Evolutionary conservation across 2,888 invertebrate genomes (phyloP), one percentile per base, ranked within the genome.

Genomic region (Nephrotoma guestfalica): DNA sequence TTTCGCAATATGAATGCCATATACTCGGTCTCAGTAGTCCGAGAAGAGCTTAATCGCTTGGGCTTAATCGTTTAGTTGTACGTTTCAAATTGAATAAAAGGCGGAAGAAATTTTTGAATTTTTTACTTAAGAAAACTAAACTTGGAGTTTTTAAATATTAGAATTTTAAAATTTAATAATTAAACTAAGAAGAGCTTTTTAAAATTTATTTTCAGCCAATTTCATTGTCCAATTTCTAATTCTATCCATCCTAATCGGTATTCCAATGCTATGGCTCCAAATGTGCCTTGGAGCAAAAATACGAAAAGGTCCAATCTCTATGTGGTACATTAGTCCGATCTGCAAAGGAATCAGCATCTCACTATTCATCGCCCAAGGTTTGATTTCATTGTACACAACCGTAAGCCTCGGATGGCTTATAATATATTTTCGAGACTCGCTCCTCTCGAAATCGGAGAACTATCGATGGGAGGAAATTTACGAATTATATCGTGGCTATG

Each of bases 261-360:
- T 97, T 90, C 97, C 98, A 6, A 91, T 97, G 88, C 94, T 97
- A 89, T 96, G 97, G 87, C 93, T 97, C 86, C 96, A 97, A 91
- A 93, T 97, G 91, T 96, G 96, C 88, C 92, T 97, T 89, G 97
- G 98, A 2, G 96, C 97, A 91, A 95, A 96, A 89, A 92, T 97
- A 87, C 94, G 95, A 85, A 94, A 96, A 0, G 97, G 97, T 0
- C 96, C 97, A 0, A 94, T 97, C 87, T 97, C 97, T 89, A 97
- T 97, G 97, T 98, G 97, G 97, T 94, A 94, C 89, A 97, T 97
- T 89, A 97, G 97, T 86, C 98, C 98, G 0, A 94, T 97, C 89
- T 97, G 97, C 90, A 96, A 96, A 92, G 97, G 98, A 3, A 96
- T 97, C 30, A 97, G 97, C 18, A 95, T 97, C 86, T 95, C 97